A percentile compares a stretch with the other conserved stretches of the same genome.
These are phyloP conservation scores for Pseudococcus viburni DNA, from an alignment of 2,888 invertebrate species.

Conservation along the genomic window DNA sequence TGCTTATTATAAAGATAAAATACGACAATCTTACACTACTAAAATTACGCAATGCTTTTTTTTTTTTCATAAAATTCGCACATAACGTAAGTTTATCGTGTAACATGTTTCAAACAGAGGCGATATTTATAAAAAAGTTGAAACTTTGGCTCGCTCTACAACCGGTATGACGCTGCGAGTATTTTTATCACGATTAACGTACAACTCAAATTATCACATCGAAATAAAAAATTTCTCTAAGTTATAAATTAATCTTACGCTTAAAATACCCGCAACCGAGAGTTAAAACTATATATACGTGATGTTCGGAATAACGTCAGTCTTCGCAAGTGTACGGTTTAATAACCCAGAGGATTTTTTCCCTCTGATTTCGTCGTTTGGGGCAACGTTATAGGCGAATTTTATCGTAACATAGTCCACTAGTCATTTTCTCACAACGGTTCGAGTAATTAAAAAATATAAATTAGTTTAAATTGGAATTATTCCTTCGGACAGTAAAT, in stretches of 20 bases:
- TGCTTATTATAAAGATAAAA: constrained; percentile 40
- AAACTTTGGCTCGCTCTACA: constrained; percentile 54
- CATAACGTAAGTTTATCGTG: constrained; percentile 3
- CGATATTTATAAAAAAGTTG: constrained; percentile 20
- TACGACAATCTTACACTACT: not conserved
- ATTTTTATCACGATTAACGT: constrained; percentile 47
- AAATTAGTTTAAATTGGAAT: constrained; percentile 35
- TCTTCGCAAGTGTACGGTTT: constrained; percentile 22
- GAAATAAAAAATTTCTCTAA: constrained; percentile 47
- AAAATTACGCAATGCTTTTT: constrained; percentile 27
- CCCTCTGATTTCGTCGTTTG: not conserved
- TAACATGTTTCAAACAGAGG: constrained; percentile 30
- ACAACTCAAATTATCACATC: constrained; percentile 55
- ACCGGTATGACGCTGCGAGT: constrained; percentile 54
- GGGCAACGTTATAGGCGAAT: constrained; percentile 22
- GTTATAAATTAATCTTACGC: constrained; percentile 51
- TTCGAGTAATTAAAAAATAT: not conserved
- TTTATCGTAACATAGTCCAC: not conserved
- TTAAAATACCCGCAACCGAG: constrained; percentile 42
- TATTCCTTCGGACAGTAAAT: not conserved
- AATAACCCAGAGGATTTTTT: constrained; percentile 38
- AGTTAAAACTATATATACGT: constrained; percentile 40
- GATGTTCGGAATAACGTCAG: constrained; percentile 38
- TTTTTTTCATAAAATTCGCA: constrained; percentile 36
- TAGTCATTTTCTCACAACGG: not conserved